Conservation (phyloP, 2,888 invertebrate species). For the Ganaspis brasiliensis region DNA sequence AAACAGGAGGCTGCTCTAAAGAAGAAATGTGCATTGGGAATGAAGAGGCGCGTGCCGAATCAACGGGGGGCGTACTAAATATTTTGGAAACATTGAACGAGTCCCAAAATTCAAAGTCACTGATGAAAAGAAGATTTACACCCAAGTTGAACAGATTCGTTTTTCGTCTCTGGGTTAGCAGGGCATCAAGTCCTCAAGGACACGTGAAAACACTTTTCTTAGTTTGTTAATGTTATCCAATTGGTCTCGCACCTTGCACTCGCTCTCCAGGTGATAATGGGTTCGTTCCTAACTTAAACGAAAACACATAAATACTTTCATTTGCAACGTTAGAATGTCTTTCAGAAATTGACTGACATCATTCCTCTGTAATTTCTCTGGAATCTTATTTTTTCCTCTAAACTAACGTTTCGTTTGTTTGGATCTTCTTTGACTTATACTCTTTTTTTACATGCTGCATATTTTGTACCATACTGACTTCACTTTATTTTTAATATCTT, state of each 20-base stretch:
- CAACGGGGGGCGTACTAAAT: slow-evolving; percentile 69
- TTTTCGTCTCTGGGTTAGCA: slow-evolving; percentile 30
- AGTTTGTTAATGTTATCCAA: slow-evolving; percentile 39
- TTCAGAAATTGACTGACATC: not conserved
- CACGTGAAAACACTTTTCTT: slow-evolving; percentile 35
- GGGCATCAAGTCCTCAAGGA: slow-evolving; percentile 38
- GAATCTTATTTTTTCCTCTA: no score
- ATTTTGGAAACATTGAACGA: slow-evolving; percentile 75
- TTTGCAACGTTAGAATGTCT: not conserved
- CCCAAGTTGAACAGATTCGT: slow-evolving; percentile 26
- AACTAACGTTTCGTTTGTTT: no score
- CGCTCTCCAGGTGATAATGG: slow-evolving; percentile 28
- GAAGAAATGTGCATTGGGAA: slow-evolving; percentile 8
- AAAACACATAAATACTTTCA: not conserved
- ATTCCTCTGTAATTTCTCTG: no score
- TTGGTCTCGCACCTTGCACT: slow-evolving; percentile 37
- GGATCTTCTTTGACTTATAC: no score
- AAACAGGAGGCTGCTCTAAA: slow-evolving; percentile 6
- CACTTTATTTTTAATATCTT: no score
- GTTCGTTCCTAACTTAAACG: slow-evolving; percentile 19
- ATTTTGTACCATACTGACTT: no score
- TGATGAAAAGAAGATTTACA: slow-evolving; percentile 42
- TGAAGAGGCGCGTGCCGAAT: slow-evolving; percentile 68
- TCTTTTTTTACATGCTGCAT: no score
- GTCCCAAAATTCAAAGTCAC: slow-evolving; percentile 41